Base-by-base conservation (phyloP, 2,797 vertebrate species). In the Artibeus jamaicensis region DNA sequence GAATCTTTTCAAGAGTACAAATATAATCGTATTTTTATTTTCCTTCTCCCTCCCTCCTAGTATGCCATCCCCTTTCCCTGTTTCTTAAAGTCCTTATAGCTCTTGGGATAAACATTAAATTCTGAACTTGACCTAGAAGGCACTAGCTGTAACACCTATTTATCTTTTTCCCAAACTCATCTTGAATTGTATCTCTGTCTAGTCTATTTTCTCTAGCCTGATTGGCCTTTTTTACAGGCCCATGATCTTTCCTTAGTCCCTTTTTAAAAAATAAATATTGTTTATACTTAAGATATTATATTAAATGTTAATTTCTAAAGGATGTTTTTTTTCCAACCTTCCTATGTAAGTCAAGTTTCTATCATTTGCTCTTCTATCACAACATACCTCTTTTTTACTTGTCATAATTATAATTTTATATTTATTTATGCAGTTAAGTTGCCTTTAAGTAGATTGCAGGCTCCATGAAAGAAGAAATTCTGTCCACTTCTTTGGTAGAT, bases 351-450 rank as follows among this genome's bases (percentile, higher is more conserved):
- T 29, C 19, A 62, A 46, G 70, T 79, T 86, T 74, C 32, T 86
- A 7, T 74, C 42, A 53, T 74, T 88, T 68, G 18, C 42, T 62
- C 24, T 68, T 42, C 39, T 62, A 57, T 37, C 14, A 44, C 59
- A 68, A 22, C 29, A 10, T 15, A 14, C 16, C 19, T 21, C 18
- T 82, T 39, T 15, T 90, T 87, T 10, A 26, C 73, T 62, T 67
- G 44, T 59, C 22, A 50, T 71, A 92, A 16, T 89, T 88, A 73
- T 44, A 67, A 57, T 42, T 55, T 85, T 65, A 11, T 82, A 91
- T 67, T 78, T 93, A 93, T 21, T 88, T 94, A 44, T 88, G 2
- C 29, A 24, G 22, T 86, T 81, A 67, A 39, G 93, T 87, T 53
- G 16, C 11, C 26, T 86, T 93, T 94, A 32, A 53, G 9, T 46